These are phyloP conservation scores for Hypsibius dujardini DNA, from an alignment of 1,140 invertebrate species.

Conservation along the genomic window DNA sequence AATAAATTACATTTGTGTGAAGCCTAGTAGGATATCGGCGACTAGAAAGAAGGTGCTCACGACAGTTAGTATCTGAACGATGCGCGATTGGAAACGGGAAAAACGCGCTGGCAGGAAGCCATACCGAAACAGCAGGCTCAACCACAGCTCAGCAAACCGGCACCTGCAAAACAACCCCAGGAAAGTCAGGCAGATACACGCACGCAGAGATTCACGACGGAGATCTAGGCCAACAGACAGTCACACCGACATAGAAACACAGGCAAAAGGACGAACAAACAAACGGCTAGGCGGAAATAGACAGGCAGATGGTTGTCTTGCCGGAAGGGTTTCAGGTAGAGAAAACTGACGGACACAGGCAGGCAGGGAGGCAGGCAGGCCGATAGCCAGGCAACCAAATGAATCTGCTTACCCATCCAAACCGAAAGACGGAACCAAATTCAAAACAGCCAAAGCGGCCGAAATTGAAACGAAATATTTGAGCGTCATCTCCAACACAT, in stretches of 20 bases:
- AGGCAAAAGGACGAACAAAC: too few species aligned
- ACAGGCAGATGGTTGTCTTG: too few species aligned
- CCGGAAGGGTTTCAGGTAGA: too few species aligned
- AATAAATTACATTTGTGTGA: background rate
- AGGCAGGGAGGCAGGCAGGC: too few species aligned
- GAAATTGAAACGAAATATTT: slow-evolving; percentile 66
- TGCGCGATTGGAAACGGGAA: slow-evolving; percentile 42
- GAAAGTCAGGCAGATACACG: too few species aligned
- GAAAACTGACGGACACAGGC: too few species aligned
- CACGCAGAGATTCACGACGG: too few species aligned
- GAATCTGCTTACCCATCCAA: slow-evolving; percentile 54
- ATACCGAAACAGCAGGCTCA: background rate
- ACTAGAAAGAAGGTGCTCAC: slow-evolving; percentile 38
- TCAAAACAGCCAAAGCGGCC: slow-evolving; percentile 67
- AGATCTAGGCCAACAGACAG: too few species aligned
- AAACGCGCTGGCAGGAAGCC: background rate
- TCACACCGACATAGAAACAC: too few species aligned
- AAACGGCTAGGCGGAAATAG: too few species aligned
- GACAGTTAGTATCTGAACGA: slow-evolving; percentile 44
- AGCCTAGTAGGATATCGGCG: slow-evolving; percentile 32
- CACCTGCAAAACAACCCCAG: too few species aligned
- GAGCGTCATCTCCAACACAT: slow-evolving; percentile 23
- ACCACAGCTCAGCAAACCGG: background rate
- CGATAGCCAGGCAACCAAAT: background rate
- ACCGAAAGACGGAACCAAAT: slow-evolving; percentile 76